phyloP scores from a whole-genome alignment of 1,140 invertebrate species.

The Nasonia longicornis region DNA sequence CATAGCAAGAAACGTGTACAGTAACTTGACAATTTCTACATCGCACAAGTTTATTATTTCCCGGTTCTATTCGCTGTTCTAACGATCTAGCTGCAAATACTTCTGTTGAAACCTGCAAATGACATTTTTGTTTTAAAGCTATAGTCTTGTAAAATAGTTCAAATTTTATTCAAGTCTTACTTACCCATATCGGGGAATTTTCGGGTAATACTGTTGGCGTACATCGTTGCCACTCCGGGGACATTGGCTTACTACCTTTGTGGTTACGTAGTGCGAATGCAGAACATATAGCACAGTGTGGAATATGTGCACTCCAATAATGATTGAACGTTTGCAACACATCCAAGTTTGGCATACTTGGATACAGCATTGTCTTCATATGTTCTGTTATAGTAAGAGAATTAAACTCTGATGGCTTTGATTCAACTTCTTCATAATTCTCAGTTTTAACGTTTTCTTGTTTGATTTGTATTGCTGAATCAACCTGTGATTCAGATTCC shows the following conservation, averaged over 20 bases:
- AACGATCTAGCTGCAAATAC: conserved; percentile 66
- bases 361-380: conserved; percentile 60
- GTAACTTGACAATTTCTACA: conserved; percentile 68
- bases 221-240: conserved; percentile 64
- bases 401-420: background rate
- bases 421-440: background rate
- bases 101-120: conserved; percentile 59
- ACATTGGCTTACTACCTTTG: conserved; percentile 59
- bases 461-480: conserved; percentile 23
- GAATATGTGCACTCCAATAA: conserved; percentile 65
- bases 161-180: background rate
- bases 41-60: conserved; percentile 64
- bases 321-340: conserved; percentile 62
- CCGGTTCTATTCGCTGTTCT: conserved; percentile 60
- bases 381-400: conserved; percentile 58
- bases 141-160: background rate
- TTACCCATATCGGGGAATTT: conserved; percentile 65
- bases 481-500: conserved; percentile 26
- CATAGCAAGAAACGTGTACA: conserved; percentile 69
- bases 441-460: conserved; percentile 16
- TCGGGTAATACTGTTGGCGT: conserved; percentile 62
- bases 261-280: conserved; percentile 57
- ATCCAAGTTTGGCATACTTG: conserved; percentile 55
- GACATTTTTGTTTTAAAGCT: background rate
- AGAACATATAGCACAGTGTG: conserved; percentile 64